These are phyloP conservation scores for Crambe crambe DNA, from an alignment of 37 sponge, comb jelly and placozoan genomes.

Conservation along the genomic window DNA sequence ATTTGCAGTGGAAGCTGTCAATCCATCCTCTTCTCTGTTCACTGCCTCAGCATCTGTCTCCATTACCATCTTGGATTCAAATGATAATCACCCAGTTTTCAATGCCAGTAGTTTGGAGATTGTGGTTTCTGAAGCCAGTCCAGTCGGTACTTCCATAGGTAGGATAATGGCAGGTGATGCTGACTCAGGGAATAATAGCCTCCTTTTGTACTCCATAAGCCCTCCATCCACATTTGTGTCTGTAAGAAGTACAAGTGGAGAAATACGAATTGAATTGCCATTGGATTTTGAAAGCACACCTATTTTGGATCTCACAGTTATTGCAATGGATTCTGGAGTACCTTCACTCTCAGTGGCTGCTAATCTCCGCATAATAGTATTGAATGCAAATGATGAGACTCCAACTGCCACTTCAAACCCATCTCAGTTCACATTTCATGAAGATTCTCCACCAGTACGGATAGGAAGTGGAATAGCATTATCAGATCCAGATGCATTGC, in stretches of 20 bases:
- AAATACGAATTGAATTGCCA: neutral
- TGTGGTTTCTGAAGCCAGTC: slow-evolving; percentile 26
- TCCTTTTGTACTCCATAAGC: slow-evolving; percentile 22
- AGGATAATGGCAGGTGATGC: slow-evolving; percentile 39
- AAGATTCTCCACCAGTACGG: slow-evolving; percentile 27
- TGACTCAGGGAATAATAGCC: slow-evolving; percentile 47
- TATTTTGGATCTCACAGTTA: slow-evolving; percentile 3
- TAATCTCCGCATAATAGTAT: slow-evolving; percentile 25
- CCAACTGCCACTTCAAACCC: slow-evolving; percentile 6
- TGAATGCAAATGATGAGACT: slow-evolving; percentile 28
- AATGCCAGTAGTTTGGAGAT: slow-evolving; percentile 16
- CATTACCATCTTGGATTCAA: slow-evolving; percentile 46
- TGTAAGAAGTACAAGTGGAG: slow-evolving; percentile 42
- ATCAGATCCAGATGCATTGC: slow-evolving; percentile 47
- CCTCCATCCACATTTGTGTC: slow-evolving; percentile 22
- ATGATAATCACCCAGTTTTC: slow-evolving; percentile 68
- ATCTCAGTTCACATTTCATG: slow-evolving; percentile 37
- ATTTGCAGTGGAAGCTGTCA: slow-evolving; percentile 38
- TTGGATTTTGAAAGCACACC: slow-evolving; percentile 42
- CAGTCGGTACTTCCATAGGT: slow-evolving; percentile 34
- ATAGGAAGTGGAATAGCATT: slow-evolving; percentile 40
- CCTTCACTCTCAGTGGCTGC: slow-evolving; percentile 29
- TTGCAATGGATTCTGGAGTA: slow-evolving; percentile 55
- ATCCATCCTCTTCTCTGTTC: slow-evolving; percentile 37
- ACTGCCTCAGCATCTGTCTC: slow-evolving; percentile 38